Percentiles rank a stretch among this genome's conserved stretches.
Conservation (phyloP, 2,888 invertebrate species). For the Dryococelus australis region DNA sequence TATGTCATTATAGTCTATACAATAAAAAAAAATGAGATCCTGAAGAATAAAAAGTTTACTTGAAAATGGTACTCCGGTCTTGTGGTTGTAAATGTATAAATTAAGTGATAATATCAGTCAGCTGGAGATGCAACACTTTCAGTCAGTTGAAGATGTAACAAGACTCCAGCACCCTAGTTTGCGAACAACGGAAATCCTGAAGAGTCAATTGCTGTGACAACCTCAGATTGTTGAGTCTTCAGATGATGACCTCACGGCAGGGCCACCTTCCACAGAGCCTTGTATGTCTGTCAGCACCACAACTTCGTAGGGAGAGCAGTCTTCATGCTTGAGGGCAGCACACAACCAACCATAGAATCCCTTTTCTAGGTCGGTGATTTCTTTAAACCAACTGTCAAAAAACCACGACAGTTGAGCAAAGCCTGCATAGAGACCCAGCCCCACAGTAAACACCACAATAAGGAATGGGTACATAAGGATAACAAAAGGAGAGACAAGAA, state of each 20-base stretch:
- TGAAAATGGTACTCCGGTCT: too few species aligned
- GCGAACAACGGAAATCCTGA: background rate
- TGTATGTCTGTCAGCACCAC: conserved; percentile 66
- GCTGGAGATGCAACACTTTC: too few species aligned
- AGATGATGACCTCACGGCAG: conserved; percentile 56
- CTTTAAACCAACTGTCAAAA: conserved; percentile 72
- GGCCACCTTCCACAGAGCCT: conserved; percentile 35
- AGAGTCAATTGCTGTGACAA: background rate
- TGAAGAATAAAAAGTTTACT: too few species aligned
- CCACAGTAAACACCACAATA: conserved; percentile 70
- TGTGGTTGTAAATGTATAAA: too few species aligned
- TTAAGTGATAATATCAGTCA: too few species aligned
- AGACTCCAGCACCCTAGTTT: background rate
- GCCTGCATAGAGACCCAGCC: conserved; percentile 72
- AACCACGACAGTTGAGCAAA: conserved; percentile 74
- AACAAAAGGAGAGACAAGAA: conserved; percentile 71
- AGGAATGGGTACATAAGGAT: conserved; percentile 74
- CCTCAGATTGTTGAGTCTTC: conserved; percentile 52
- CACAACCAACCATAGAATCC: conserved; percentile 83
- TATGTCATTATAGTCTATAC: too few species aligned
- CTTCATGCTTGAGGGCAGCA: conserved; percentile 69
- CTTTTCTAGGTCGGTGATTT: conserved; percentile 77
- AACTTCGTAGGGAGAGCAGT: conserved; percentile 79
- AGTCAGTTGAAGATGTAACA: too few species aligned
- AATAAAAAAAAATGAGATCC: too few species aligned